phyloP scores from a whole-genome alignment of 2,797 vertebrate genomes.

The Discoglossus pictus region DNA sequence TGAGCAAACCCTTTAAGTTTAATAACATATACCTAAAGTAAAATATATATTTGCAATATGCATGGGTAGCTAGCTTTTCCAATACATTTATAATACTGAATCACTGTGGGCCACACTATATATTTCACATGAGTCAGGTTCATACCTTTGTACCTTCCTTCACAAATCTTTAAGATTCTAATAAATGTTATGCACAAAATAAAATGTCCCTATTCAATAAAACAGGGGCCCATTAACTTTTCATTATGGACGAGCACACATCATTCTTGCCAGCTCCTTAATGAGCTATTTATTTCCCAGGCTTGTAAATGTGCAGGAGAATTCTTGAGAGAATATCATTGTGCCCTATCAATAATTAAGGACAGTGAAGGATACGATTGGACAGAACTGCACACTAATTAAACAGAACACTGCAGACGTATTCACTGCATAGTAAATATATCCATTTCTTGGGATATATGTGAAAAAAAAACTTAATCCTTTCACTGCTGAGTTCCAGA shows the following conservation, averaged over 20 bases:
- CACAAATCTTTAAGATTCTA: too few relatives aligned
- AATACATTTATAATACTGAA: too few relatives aligned
- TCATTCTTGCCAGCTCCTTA: slow-evolving; percentile 38
- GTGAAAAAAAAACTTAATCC: too few relatives aligned
- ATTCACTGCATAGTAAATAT: too few relatives aligned
- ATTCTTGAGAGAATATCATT: neutral
- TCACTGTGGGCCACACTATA: slow-evolving; percentile 34
- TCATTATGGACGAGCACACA: slow-evolving; percentile 49
- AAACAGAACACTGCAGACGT: neutral
- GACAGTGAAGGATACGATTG: slow-evolving; percentile 23
- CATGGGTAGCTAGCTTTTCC: too few relatives aligned
- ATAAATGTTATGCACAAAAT: too few relatives aligned
- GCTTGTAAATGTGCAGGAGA: slow-evolving; percentile 32
- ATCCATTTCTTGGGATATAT: too few relatives aligned
- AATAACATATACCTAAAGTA: too few relatives aligned
- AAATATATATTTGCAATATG: too few relatives aligned
- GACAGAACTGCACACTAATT: slow-evolving; percentile 2
- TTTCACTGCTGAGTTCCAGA: too few relatives aligned
- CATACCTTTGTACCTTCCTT: slow-evolving; percentile 48
- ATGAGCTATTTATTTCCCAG: slow-evolving; percentile 42
- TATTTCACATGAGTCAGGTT: slow-evolving; percentile 30
- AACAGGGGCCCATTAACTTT: slow-evolving; percentile 51
- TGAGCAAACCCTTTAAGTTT: too few relatives aligned
- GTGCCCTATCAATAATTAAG: slow-evolving; percentile 17
- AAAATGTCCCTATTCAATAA: slow-evolving; percentile 45